Evolutionary conservation across 2,113 vertebrate genomes (phyloP).

Genomic region (Xiphorhynchus elegans): DNA sequence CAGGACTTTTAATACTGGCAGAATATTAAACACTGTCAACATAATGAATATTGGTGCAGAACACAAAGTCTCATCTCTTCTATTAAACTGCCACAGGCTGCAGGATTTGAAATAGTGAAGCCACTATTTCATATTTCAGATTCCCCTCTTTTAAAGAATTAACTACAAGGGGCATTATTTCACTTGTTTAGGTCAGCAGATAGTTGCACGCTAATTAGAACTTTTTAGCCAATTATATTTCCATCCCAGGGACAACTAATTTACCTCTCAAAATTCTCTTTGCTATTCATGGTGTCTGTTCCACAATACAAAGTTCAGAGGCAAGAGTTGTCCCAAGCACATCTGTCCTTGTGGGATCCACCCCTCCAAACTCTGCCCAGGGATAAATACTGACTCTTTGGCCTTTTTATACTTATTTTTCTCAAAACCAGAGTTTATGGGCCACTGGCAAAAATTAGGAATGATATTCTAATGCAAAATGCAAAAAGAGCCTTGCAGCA

Average conservation of each 20-base stretch:
- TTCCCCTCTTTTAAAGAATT: neutral
- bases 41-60: slow-evolving; percentile 42
- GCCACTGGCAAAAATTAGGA: neutral
- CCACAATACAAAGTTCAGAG: neutral
- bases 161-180: neutral
- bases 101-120: neutral
- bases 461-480: neutral
- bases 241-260: neutral
- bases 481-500: neutral
- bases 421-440: neutral
- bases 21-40: slow-evolving; percentile 43
- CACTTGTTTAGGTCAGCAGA: neutral
- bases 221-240: neutral
- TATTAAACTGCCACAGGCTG: neutral
- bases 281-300: neutral
- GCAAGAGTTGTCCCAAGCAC: rapidly evolving
- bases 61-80: slow-evolving; percentile 34
- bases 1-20: slow-evolving; percentile 36
- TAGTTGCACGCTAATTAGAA: neutral
- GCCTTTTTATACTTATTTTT: neutral
- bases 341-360: neutral
- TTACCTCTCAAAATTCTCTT: neutral
- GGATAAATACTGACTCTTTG: neutral
- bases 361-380: neutral
- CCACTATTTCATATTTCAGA: neutral